Conservation (phyloP, 2,888 invertebrate species). For the Cremastinae sp. region DNA sequence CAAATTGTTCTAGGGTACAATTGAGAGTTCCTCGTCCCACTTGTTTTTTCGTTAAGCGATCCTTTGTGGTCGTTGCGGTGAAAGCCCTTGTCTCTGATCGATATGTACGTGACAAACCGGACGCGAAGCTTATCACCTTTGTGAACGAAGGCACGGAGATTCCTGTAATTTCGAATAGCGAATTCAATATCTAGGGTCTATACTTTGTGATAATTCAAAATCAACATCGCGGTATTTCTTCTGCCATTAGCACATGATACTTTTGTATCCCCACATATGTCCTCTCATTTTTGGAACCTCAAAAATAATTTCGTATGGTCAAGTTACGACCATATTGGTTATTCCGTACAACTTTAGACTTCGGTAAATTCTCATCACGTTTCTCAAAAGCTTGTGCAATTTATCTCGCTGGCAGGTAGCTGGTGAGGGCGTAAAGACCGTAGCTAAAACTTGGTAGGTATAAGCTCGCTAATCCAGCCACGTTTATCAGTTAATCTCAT, state of each 20-base stretch:
- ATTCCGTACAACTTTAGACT: too few species aligned
- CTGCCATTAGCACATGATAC: too few species aligned
- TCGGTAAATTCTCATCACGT: not conserved
- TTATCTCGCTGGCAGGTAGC: constrained; percentile 35
- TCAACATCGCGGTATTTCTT: too few species aligned
- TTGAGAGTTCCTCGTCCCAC: not conserved
- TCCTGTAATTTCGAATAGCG: constrained; percentile 26
- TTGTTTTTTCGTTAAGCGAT: constrained; percentile 10
- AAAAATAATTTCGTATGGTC: too few species aligned
- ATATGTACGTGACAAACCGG: constrained; percentile 25
- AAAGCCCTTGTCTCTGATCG: constrained; percentile 32
- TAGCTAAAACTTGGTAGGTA: constrained; percentile 13
- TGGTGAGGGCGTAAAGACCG: constrained; percentile 9
- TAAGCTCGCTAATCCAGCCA: not conserved
- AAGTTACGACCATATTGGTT: too few species aligned
- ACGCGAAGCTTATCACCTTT: constrained; percentile 42
- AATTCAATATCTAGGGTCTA: too few species aligned
- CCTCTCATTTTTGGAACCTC: too few species aligned
- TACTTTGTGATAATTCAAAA: too few species aligned
- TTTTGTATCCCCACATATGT: too few species aligned
- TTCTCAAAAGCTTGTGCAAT: constrained; percentile 16
- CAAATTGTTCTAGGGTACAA: not conserved
- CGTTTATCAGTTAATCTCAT: constrained; percentile 44
- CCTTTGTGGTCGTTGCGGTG: constrained; percentile 34
- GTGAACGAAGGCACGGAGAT: constrained; percentile 41